These are phyloP conservation scores for Halcyon smyrnensis DNA, from an alignment of 2,797 vertebrate species.

Conservation along the genomic window DNA sequence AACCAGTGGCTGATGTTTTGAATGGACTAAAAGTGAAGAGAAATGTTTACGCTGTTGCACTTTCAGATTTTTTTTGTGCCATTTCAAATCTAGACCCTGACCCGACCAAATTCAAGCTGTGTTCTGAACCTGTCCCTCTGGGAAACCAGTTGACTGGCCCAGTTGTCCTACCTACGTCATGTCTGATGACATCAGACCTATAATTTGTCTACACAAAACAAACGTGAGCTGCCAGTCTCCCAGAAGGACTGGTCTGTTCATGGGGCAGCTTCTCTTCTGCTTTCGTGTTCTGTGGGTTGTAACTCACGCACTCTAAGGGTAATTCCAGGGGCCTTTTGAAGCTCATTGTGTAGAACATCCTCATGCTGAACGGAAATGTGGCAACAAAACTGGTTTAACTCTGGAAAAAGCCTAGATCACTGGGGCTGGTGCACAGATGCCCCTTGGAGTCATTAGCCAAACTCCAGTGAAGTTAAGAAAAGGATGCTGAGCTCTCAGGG, in stretches of 20 bases:
- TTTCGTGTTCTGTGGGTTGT: not conserved
- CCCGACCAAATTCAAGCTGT: not conserved
- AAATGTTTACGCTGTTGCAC: not conserved
- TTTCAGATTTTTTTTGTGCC: not conserved
- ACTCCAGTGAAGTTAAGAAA: not conserved
- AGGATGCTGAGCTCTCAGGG: not conserved
- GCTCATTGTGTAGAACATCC: not conserved
- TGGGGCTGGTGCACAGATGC: not conserved
- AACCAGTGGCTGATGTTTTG: not conserved
- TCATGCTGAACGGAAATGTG: fast-evolving
- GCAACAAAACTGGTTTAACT: not conserved
- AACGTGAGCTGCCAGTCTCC: not conserved
- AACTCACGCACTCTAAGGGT: not conserved
- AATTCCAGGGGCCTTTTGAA: not conserved
- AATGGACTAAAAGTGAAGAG: not conserved
- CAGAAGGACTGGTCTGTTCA: not conserved
- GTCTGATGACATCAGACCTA: not conserved
- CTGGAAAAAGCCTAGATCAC: not conserved
- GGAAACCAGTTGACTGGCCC: not conserved
- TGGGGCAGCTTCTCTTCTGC: not conserved
- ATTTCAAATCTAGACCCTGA: not conserved
- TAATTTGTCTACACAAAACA: not conserved
- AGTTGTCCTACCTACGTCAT: fast-evolving
- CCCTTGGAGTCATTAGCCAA: not conserved
- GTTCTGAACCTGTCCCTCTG: not conserved